Percentiles rank a stretch among this genome's conserved stretches.
phyloP scores from a whole-genome alignment of 2,113 vertebrate species.

The Rhinolophus sinicus region DNA sequence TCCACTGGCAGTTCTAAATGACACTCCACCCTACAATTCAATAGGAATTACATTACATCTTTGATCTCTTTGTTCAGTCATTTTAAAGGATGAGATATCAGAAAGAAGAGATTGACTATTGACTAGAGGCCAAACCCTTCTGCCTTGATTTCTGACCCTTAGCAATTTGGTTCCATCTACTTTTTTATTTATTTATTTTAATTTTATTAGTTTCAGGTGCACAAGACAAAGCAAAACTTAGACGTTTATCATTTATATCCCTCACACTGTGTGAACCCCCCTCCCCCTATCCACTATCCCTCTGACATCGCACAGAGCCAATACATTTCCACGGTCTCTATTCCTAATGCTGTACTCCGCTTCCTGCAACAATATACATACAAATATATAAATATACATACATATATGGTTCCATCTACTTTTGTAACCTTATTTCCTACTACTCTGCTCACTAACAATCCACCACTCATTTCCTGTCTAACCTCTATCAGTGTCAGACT shows the following conservation, averaged over 20 bases:
- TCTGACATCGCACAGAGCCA: too few species aligned
- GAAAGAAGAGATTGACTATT: not conserved
- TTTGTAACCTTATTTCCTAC: not conserved
- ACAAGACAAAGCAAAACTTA: too few species aligned
- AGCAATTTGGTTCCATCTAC: not conserved
- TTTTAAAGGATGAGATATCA: not conserved
- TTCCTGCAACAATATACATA: too few species aligned
- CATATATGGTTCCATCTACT: not conserved
- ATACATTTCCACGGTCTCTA: too few species aligned
- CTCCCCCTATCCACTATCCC: too few species aligned
- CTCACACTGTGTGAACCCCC: too few species aligned
- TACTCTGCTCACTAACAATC: not conserved
- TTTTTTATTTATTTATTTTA: too few species aligned
- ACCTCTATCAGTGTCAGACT: not conserved
- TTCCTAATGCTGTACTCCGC: too few species aligned
- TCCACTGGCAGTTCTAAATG: not conserved
- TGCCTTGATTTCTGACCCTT: not conserved
- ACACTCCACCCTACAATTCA: not conserved
- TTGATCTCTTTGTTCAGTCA: not conserved
- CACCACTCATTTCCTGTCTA: not conserved
- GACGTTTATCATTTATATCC: too few species aligned
- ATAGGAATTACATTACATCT: not conserved
- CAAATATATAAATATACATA: too few species aligned
- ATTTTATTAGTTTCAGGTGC: too few species aligned
- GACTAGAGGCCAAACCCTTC: not conserved